A percentile compares a stretch with the other conserved stretches of the same genome.
Conservation (phyloP, 2,797 vertebrate genomes). For the Poecilia velifera region DNA sequence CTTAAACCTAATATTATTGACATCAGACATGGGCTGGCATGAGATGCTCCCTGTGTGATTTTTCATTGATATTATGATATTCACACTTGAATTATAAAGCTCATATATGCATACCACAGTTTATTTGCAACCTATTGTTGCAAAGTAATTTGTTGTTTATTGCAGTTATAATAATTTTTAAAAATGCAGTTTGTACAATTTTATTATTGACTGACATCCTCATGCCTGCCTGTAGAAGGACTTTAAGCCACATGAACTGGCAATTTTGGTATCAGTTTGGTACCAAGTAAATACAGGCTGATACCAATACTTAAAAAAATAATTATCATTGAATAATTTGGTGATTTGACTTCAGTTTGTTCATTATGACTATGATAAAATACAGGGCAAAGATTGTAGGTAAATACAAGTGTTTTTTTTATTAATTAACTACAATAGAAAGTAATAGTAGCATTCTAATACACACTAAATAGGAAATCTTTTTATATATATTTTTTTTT, state of each 20-base stretch:
- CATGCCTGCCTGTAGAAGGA: not conserved
- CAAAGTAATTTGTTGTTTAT: not conserved
- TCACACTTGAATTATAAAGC: not conserved
- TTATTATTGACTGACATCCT: not conserved
- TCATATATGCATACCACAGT: not conserved
- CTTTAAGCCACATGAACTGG: not conserved
- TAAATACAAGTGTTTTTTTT: not conserved
- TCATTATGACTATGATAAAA: not conserved
- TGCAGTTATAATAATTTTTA: not conserved
- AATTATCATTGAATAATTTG: not conserved
- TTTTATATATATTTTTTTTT: no score
- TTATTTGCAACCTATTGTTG: not conserved
- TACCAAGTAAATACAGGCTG: not conserved
- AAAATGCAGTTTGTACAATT: not conserved
- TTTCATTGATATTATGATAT: not conserved
- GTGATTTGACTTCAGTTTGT: not conserved
- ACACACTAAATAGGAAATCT: no score
- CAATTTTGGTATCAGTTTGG: not conserved
- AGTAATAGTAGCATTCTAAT: not conserved
- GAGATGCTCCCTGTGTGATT: not conserved
- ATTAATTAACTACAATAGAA: not conserved
- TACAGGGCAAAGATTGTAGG: not conserved
- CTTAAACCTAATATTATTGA: not conserved
- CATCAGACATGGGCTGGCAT: not conserved
- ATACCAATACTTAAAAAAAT: not conserved